Conservation (phyloP, 2,797 vertebrate species). For the Carduelis carduelis region DNA sequence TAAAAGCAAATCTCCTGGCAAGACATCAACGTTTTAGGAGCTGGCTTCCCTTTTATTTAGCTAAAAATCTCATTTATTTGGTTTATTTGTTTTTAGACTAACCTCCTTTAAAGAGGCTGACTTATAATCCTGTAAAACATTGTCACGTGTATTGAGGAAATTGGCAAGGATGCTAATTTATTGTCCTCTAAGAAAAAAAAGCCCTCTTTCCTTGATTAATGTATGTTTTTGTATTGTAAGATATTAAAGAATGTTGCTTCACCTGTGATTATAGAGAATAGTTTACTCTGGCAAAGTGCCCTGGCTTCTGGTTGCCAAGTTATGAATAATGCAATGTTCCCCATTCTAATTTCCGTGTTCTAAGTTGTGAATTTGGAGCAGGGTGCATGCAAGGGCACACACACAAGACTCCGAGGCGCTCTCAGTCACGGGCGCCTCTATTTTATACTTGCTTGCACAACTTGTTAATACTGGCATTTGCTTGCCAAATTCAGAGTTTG, state of each 20-base stretch:
- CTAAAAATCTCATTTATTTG: constrained; percentile 16
- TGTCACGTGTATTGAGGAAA: constrained; percentile 61
- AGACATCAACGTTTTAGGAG: background rate
- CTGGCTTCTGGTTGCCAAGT: constrained; percentile 67
- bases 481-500: constrained; percentile 65
- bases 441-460: constrained; percentile 76
- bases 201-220: constrained; percentile 67
- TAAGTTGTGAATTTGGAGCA: constrained; percentile 66
- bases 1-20: constrained; percentile 24
- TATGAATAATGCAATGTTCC: constrained; percentile 71
- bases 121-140: constrained; percentile 64
- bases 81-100: constrained; percentile 57
- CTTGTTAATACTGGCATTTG: constrained; percentile 66
- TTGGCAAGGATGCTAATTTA: constrained; percentile 67
- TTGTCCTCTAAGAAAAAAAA: constrained; percentile 64
- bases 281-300: constrained; percentile 67
- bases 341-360: constrained; percentile 70
- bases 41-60: constrained; percentile 10
- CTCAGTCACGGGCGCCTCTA: constrained; percentile 42
- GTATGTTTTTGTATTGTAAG: constrained; percentile 66
- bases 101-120: constrained; percentile 50
- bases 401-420: background rate
- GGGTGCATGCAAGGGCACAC: constrained; percentile 68
- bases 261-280: constrained; percentile 68
- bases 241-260: constrained; percentile 70